Percentiles rank a stretch among this genome's conserved stretches.
phyloP scores from a whole-genome alignment of 1,140 invertebrate genomes.

The Andrena cerasifolii region DNA sequence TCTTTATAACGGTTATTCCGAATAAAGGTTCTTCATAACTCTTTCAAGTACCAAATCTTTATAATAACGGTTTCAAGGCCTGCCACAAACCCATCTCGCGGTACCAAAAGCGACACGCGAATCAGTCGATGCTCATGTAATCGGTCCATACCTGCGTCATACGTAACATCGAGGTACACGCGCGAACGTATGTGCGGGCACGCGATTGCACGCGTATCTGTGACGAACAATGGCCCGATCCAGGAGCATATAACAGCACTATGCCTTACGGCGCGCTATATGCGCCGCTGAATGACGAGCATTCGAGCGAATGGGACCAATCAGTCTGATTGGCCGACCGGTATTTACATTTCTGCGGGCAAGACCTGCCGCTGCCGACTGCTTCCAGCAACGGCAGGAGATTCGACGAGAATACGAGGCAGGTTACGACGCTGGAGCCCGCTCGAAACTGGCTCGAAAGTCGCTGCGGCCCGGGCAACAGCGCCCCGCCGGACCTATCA shows the following conservation, averaged over 20 bases:
- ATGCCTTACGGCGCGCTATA: conserved; percentile 67
- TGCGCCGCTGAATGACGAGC: conserved; percentile 70
- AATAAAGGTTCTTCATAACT: too few species aligned
- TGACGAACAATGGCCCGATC: conserved; percentile 70
- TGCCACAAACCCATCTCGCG: not conserved
- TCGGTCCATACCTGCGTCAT: conserved; percentile 14
- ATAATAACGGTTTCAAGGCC: too few species aligned
- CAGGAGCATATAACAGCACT: conserved; percentile 54
- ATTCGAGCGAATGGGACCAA: conserved; percentile 75
- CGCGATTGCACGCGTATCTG: conserved; percentile 27
- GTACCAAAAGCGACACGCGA: conserved; percentile 34
- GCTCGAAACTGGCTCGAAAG: conserved; percentile 31
- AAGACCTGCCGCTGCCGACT: conserved; percentile 47
- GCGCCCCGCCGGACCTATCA: too few species aligned
- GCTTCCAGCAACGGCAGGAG: conserved; percentile 48
- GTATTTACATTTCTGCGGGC: conserved; percentile 78
- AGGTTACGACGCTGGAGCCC: conserved; percentile 53
- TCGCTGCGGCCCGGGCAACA: not conserved
- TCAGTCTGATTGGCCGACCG: conserved; percentile 76
- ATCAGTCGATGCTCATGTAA: not conserved
- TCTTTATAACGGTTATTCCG: too few species aligned
- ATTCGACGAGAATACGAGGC: conserved; percentile 60
- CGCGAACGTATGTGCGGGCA: conserved; percentile 1
- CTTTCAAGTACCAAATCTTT: too few species aligned
- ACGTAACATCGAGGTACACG: conserved; percentile 36